phyloP scores from a whole-genome alignment of 1,140 invertebrate species.

The Habropoda laboriosa region DNA sequence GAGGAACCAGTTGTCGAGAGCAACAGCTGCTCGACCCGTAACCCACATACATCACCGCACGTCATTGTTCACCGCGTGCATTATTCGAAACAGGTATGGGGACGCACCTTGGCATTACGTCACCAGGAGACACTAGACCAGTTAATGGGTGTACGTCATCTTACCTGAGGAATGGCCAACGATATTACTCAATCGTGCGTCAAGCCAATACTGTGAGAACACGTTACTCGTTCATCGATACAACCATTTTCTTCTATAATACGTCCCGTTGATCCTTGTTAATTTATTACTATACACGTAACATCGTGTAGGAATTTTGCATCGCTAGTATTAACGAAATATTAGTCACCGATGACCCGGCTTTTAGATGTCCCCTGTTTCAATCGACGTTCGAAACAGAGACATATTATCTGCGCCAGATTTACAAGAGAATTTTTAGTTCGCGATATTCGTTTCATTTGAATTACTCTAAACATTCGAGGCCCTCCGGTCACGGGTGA shows the following conservation, averaged over 20 bases:
- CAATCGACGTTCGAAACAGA: too few species aligned
- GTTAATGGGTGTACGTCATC: constrained; percentile 67
- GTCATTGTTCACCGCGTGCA: constrained; percentile 77
- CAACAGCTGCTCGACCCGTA: constrained; percentile 80
- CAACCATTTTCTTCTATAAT: background rate
- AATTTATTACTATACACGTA: too few species aligned
- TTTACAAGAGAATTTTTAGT: too few species aligned
- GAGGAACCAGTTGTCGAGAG: constrained; percentile 75
- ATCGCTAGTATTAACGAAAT: too few species aligned
- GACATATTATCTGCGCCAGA: too few species aligned
- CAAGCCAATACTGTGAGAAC: constrained; percentile 25
- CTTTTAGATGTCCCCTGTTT: too few species aligned
- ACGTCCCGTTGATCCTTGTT: too few species aligned
- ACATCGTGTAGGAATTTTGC: too few species aligned
- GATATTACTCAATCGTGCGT: constrained; percentile 48
- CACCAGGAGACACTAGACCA: constrained; percentile 59
- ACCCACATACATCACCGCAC: constrained; percentile 81
- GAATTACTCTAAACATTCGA: too few species aligned
- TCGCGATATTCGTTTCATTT: too few species aligned
- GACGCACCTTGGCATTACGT: constrained; percentile 65
- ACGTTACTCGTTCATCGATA: background rate
- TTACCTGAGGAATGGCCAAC: constrained; percentile 56
- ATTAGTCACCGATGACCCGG: too few species aligned
- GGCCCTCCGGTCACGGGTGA: too few species aligned
- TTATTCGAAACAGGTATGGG: constrained; percentile 77